These are phyloP conservation scores for Cataglyphis cursor DNA, from an alignment of 2,888 invertebrate species.

Conservation along the genomic window DNA sequence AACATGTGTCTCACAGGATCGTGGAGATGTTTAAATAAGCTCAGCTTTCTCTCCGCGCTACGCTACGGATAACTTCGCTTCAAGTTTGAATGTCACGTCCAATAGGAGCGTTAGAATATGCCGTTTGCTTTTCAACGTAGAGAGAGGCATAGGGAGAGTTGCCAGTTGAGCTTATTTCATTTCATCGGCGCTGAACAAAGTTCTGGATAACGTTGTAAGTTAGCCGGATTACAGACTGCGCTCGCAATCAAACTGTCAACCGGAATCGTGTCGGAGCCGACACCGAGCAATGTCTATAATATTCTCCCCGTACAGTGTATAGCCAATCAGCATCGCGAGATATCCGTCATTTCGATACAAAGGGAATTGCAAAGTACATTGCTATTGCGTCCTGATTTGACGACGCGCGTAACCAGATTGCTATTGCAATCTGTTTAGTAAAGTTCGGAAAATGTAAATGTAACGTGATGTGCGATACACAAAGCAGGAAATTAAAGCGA, in stretches of 20 bases:
- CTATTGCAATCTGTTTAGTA: constrained; percentile 42
- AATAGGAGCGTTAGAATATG: constrained; percentile 29
- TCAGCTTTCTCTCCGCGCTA: constrained; percentile 14
- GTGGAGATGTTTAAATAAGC: constrained; percentile 26
- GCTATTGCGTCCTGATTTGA: constrained; percentile 68
- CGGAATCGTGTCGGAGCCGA: constrained; percentile 61
- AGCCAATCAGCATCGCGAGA: constrained; percentile 72
- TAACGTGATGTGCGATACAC: not conserved
- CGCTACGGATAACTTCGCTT: constrained; percentile 27
- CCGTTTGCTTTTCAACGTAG: constrained; percentile 45
- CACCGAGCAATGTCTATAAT: constrained; percentile 47
- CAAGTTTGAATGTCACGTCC: constrained; percentile 52
- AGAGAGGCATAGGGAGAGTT: constrained; percentile 10
- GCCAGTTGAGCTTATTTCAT: constrained; percentile 51
- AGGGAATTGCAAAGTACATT: constrained; percentile 79
- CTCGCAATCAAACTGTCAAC: constrained; percentile 72
- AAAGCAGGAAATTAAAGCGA: not conserved
- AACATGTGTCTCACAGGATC: not conserved
- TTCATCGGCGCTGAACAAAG: constrained; percentile 52
- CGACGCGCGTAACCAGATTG: constrained; percentile 41
- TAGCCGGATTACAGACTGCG: constrained; percentile 49
- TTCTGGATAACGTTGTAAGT: constrained; percentile 54
- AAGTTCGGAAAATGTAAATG: not conserved
- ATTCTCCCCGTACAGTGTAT: constrained; percentile 49
- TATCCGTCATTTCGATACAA: constrained; percentile 74